Evolutionary conservation across 2,797 vertebrate genomes (phyloP).

Genomic region (Sebastes matsubarae): DNA sequence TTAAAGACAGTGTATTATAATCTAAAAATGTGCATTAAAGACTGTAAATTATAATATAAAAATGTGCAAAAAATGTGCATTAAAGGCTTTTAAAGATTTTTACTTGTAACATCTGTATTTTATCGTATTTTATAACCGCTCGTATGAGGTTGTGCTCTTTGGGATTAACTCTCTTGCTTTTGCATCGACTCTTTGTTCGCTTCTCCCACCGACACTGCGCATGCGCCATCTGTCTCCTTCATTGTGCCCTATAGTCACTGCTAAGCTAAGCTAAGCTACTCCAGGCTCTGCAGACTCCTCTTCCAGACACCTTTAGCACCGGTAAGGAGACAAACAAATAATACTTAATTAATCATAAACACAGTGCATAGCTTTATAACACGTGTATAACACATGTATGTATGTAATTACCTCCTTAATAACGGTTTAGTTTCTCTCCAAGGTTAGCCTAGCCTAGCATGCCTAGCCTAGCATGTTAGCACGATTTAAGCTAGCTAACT

Average conservation of each 20-base stretch:
- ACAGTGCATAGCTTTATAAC: accelerated
- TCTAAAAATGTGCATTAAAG: no score
- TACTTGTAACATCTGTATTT: no score
- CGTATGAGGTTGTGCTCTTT: no score
- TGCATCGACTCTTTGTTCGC: constrained; percentile 25
- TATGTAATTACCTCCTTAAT: not conserved
- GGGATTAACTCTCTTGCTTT: constrained; percentile 10
- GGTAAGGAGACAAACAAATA: constrained; percentile 34
- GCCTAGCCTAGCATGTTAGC: constrained; percentile 30
- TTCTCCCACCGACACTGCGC: constrained; percentile 42
- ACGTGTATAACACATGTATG: not conserved
- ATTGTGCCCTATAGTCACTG: constrained; percentile 61
- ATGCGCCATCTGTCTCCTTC: constrained; percentile 78
- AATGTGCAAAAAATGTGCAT: no score
- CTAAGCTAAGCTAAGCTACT: constrained; percentile 56
- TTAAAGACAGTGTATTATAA: no score
- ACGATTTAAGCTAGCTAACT: constrained; percentile 28
- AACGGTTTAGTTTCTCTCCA: constrained; percentile 4
- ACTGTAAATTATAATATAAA: no score
- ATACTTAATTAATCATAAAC: not conserved
- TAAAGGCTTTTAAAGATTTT: no score
- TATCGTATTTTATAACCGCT: not conserved
- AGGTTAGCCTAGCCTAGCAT: constrained; percentile 49
- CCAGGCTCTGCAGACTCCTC: constrained; percentile 21
- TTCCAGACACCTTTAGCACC: constrained; percentile 6